These are phyloP conservation scores for Cheumatopsyche charites DNA, from an alignment of 1,140 invertebrate species.

Conservation along the genomic window DNA sequence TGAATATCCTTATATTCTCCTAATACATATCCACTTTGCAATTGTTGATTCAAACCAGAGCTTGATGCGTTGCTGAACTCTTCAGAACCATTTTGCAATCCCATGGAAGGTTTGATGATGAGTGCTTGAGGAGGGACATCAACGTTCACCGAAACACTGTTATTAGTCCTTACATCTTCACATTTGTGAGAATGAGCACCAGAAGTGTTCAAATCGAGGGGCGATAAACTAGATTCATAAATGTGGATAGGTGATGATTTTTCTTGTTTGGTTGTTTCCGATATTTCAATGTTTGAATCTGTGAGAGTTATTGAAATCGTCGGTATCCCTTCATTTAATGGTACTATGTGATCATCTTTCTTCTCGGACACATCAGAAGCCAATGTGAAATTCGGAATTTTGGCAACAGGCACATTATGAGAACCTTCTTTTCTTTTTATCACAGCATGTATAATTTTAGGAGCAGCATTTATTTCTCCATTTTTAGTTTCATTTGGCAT, in stretches of 20 bases:
- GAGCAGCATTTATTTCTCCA: slow-evolving; percentile 14
- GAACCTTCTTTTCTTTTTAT: slow-evolving; percentile 40
- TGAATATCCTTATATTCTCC: slow-evolving; percentile 39
- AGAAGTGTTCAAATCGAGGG: slow-evolving; percentile 43
- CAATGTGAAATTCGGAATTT: slow-evolving; percentile 39
- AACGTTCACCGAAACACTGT: background rate
- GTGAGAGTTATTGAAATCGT: slow-evolving; percentile 2
- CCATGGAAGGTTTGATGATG: background rate
- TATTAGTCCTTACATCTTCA: slow-evolving; percentile 15
- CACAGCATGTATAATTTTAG: slow-evolving; percentile 45
- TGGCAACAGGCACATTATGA: background rate
- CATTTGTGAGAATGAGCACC: slow-evolving; percentile 25
- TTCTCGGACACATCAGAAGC: slow-evolving; percentile 41
- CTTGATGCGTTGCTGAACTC: slow-evolving; percentile 24
- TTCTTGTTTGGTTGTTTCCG: slow-evolving; percentile 38
- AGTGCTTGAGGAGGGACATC: too few relatives aligned
- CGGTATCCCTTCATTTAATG: background rate
- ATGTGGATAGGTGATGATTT: slow-evolving; percentile 41
- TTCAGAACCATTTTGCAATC: slow-evolving; percentile 24
- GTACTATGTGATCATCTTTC: background rate
- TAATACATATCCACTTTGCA: background rate
- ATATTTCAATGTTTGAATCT: background rate
- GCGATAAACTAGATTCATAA: slow-evolving; percentile 47
- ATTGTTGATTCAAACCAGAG: slow-evolving; percentile 20
- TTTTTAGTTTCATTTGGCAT: slow-evolving; percentile 35